These are phyloP conservation scores for Psilopsiagon aurifrons DNA, from an alignment of 2,113 vertebrate genomes.

Conservation along the genomic window DNA sequence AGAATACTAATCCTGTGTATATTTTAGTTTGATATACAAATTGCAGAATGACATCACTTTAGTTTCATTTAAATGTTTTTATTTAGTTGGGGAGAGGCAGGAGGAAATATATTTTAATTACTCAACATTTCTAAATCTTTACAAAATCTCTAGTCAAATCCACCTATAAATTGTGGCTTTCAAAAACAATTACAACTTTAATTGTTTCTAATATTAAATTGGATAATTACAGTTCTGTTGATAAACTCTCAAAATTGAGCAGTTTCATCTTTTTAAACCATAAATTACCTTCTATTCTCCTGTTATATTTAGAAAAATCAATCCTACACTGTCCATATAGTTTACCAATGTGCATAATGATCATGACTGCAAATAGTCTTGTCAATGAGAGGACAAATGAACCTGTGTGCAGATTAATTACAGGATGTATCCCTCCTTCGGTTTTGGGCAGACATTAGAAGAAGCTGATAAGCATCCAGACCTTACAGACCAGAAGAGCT, in stretches of 20 bases:
- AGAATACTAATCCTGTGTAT: background rate
- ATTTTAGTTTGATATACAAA: background rate
- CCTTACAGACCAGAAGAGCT: background rate
- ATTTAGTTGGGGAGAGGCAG: background rate
- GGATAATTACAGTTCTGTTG: background rate
- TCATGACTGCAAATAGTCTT: conserved; percentile 32
- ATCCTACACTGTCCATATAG: background rate
- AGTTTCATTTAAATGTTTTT: background rate
- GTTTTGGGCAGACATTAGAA: background rate
- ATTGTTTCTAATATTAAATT: background rate
- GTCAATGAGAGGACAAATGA: conserved; percentile 4
- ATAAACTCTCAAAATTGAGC: conserved; percentile 11
- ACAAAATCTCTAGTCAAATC: background rate
- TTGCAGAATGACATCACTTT: background rate
- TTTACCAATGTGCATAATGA: conserved; percentile 1
- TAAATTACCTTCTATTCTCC: background rate
- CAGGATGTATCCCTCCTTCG: background rate
- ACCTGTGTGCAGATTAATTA: background rate
- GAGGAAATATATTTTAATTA: background rate
- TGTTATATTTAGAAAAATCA: conserved; percentile 8
- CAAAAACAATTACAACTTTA: background rate
- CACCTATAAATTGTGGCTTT: background rate
- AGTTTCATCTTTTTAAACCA: background rate
- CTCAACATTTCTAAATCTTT: background rate
- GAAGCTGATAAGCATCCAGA: background rate